These are phyloP conservation scores for Umimayanthus chanpuru DNA, from an alignment of 92 coral and sea anemone genomes.

Conservation along the genomic window DNA sequence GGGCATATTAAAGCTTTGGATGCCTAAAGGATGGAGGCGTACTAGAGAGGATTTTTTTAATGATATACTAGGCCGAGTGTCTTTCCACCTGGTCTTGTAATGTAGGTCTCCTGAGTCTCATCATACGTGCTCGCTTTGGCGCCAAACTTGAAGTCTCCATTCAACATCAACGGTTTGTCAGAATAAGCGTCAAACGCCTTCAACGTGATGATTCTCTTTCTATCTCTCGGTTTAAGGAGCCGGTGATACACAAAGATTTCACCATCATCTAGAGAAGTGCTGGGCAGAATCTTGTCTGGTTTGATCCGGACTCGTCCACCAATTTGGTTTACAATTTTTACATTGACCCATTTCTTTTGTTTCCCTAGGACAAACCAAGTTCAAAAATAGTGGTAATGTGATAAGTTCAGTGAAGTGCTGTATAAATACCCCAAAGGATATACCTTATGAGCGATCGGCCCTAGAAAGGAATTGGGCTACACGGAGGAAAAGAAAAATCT, in stretches of 20 bases:
- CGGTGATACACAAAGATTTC: constrained; percentile 73
- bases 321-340: constrained; percentile 69
- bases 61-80: no score
- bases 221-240: constrained; percentile 56
- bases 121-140: constrained; percentile 57
- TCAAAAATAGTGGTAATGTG: not conserved
- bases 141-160: constrained; percentile 46
- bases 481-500: no score
- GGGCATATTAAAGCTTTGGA: no score
- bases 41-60: no score
- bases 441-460: no score
- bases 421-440: no score
- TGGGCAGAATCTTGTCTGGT: constrained; percentile 61
- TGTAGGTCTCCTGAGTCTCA: constrained; percentile 64
- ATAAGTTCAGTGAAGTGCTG: no score
- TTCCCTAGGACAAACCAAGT: constrained; percentile 20
- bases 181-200: constrained; percentile 62
- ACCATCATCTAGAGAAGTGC: constrained; percentile 58
- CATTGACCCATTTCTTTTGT: constrained; percentile 69
- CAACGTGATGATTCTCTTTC: constrained; percentile 52
- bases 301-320: constrained; percentile 57
- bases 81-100: constrained; percentile 53
- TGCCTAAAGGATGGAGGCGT: no score
- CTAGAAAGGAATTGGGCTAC: no score
- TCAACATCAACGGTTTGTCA: constrained; percentile 61